These are phyloP conservation scores for Pycnomerus fuliginosus DNA, from an alignment of 2,888 invertebrate genomes.

Conservation along the genomic window DNA sequence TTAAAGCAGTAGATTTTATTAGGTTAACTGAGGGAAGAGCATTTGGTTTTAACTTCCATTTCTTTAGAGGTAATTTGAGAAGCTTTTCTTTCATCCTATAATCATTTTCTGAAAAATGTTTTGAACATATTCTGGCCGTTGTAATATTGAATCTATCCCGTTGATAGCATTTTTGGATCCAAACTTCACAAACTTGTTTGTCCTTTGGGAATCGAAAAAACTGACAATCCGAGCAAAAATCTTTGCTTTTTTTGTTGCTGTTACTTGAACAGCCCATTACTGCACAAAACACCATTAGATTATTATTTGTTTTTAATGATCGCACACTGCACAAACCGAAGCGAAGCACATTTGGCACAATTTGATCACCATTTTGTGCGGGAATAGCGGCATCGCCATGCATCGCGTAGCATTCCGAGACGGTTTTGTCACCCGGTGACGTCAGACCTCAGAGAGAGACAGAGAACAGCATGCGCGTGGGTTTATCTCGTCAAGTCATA, in stretches of 20 bases:
- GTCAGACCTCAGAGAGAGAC: no score
- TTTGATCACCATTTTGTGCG: no score
- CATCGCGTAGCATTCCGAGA: no score
- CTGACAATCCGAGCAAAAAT: background rate
- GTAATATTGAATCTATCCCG: background rate
- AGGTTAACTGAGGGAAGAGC: background rate
- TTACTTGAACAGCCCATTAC: background rate
- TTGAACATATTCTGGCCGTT: background rate
- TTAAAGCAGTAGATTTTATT: background rate
- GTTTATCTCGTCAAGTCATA: no score
- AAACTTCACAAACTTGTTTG: background rate
- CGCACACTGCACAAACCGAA: no score
- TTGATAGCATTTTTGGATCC: background rate
- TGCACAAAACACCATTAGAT: background rate
- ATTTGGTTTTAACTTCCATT: background rate
- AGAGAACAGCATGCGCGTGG: no score
- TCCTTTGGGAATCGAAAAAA: background rate
- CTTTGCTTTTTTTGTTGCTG: background rate
- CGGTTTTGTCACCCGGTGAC: no score
- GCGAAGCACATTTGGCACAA: no score
- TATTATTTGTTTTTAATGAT: no score
- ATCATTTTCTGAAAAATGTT: background rate
- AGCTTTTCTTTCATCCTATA: background rate
- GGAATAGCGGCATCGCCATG: no score
- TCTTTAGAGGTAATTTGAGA: background rate